These are phyloP conservation scores for Polyergus mexicanus DNA, from an alignment of 1,140 invertebrate species.

Conservation along the genomic window DNA sequence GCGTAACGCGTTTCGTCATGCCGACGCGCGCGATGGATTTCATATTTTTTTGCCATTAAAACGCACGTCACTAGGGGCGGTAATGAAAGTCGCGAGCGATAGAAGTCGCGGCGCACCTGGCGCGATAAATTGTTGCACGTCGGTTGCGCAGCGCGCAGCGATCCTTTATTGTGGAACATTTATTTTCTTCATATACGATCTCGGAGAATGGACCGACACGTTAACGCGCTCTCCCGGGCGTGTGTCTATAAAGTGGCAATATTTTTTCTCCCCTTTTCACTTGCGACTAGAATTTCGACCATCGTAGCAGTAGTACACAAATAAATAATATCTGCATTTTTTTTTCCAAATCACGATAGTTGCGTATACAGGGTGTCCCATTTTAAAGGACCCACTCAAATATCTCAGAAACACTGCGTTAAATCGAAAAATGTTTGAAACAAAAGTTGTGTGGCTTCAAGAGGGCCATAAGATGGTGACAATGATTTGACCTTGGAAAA, in stretches of 20 bases:
- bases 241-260: not conserved
- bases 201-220: not conserved
- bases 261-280: conserved; percentile 1
- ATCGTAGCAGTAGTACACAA: not conserved
- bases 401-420: no score
- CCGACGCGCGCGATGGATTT: conserved; percentile 44
- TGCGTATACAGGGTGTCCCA: no score
- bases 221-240: not conserved
- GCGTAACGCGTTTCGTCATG: conserved; percentile 48
- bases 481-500: no score
- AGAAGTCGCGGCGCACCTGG: conserved; percentile 44
- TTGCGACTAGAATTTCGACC: not conserved
- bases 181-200: conserved; percentile 33
- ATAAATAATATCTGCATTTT: not conserved
- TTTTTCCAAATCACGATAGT: not conserved
- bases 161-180: conserved; percentile 54
- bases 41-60: conserved; percentile 47
- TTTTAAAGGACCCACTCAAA: no score
- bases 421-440: no score
- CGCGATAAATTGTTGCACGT: conserved; percentile 54
- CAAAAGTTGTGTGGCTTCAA: no score
- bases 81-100: conserved; percentile 56
- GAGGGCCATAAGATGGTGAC: no score
- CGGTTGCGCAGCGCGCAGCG: conserved; percentile 8
- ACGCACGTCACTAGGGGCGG: conserved; percentile 4